These are phyloP conservation scores for Podargus strigoides DNA, from an alignment of 2,797 vertebrate genomes.

Conservation along the genomic window DNA sequence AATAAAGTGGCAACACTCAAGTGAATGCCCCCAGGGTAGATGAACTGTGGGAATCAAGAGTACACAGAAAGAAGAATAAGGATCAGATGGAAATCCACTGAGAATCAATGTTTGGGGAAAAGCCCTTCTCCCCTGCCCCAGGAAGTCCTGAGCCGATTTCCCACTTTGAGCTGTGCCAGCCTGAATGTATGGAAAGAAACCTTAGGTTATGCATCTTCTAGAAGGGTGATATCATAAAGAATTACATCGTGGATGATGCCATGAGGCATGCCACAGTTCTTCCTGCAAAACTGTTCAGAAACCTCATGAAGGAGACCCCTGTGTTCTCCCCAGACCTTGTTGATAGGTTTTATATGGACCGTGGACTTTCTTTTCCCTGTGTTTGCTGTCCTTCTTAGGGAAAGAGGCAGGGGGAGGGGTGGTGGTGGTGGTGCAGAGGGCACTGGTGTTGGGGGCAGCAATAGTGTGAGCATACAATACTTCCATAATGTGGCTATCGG, in stretches of 20 bases:
- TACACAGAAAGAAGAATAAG: background rate
- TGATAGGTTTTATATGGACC: background rate
- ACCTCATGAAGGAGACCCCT: background rate
- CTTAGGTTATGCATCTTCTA: background rate
- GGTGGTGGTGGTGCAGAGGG: too few species aligned
- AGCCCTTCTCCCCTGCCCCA: background rate
- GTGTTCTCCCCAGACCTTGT: background rate
- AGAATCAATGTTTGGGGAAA: background rate
- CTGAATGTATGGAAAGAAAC: background rate
- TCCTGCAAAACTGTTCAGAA: background rate
- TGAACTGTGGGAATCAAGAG: background rate
- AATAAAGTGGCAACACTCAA: background rate
- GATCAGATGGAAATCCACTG: background rate
- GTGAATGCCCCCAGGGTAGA: background rate
- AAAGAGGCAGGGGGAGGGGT: too few species aligned
- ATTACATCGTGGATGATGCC: background rate
- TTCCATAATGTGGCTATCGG: background rate
- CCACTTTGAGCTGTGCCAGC: background rate
- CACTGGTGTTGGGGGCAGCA: too few species aligned
- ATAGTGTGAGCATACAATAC: background rate
- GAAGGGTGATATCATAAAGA: background rate
- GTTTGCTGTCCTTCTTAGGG: background rate
- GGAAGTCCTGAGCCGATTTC: background rate
- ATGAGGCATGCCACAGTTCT: background rate
- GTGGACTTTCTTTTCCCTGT: fast-evolving